These are phyloP conservation scores for Cassiopea andromeda DNA, from an alignment of 30 jellyfish, hydroid and myxozoan genomes.

Conservation along the genomic window DNA sequence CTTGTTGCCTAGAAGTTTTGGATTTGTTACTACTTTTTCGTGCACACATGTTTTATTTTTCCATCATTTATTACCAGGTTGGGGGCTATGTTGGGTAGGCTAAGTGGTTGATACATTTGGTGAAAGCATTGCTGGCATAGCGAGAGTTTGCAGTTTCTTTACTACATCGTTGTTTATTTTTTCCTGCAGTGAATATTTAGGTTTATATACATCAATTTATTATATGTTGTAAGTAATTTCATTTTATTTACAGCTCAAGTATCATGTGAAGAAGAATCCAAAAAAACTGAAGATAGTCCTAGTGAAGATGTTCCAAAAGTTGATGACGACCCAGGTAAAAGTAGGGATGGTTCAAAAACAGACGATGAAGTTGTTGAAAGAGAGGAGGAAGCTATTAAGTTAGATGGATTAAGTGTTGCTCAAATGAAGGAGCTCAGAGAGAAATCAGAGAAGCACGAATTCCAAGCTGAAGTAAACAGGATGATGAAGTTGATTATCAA, in stretches of 20 bases:
- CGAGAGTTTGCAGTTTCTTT: no score
- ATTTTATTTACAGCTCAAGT: slow-evolving; percentile 25
- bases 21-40: no score
- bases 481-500: slow-evolving; percentile 99
- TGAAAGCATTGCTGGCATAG: no score
- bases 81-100: no score
- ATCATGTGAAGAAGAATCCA: slow-evolving; percentile 58
- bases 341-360: slow-evolving; percentile 99
- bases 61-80: no score
- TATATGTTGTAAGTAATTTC: no score
- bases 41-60: no score
- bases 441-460: slow-evolving; percentile 92
- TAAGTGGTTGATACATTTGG: no score
- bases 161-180: no score
- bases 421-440: slow-evolving; percentile 96
- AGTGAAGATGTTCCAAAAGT: slow-evolving; percentile 79
- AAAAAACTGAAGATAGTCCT: slow-evolving; percentile 61
- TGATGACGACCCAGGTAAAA: slow-evolving; percentile 93
- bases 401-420: slow-evolving; percentile 99
- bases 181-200: no score
- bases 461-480: slow-evolving; percentile 99
- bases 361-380: slow-evolving; percentile 98
- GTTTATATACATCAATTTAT: neutral
- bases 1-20: no score
- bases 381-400: slow-evolving; percentile 98